Conservation (phyloP, 2,888 invertebrate genomes). For the Lacanobia wlatinum region DNA sequence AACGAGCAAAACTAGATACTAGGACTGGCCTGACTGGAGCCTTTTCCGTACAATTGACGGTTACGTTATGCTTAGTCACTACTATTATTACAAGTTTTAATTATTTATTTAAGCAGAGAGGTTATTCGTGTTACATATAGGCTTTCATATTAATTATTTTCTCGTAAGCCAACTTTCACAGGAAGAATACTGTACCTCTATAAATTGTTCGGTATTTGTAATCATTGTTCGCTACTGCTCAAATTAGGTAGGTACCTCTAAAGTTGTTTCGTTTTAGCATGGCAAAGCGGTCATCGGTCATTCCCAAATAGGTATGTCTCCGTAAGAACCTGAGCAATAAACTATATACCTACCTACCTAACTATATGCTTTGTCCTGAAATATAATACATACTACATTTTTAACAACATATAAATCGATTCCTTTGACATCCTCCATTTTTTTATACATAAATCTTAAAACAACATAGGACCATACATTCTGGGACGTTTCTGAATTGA, state of each 20-base stretch:
- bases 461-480: too few species aligned
- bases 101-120: constrained; percentile 23
- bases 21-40: constrained; percentile 54
- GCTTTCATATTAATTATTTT: constrained; percentile 38
- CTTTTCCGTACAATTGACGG: constrained; percentile 51
- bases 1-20: constrained; percentile 53
- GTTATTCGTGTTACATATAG: constrained; percentile 12
- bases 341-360: too few species aligned
- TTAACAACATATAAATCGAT: too few species aligned
- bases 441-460: too few species aligned
- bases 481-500: too few species aligned
- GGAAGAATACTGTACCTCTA: constrained; percentile 28
- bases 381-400: too few species aligned
- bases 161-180: constrained; percentile 49
- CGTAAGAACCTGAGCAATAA: too few species aligned
- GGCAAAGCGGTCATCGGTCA: neutral
- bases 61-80: constrained; percentile 51
- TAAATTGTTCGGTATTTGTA: constrained; percentile 15
- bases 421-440: too few species aligned
- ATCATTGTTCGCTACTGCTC: constrained; percentile 13
- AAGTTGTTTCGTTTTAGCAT: neutral
- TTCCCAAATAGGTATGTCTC: neutral
- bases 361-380: too few species aligned
- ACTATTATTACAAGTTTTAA: constrained; percentile 41
- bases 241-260: constrained; percentile 12